Base-by-base conservation (phyloP, 2,113 vertebrate species). In the Okapia johnstoni region DNA sequence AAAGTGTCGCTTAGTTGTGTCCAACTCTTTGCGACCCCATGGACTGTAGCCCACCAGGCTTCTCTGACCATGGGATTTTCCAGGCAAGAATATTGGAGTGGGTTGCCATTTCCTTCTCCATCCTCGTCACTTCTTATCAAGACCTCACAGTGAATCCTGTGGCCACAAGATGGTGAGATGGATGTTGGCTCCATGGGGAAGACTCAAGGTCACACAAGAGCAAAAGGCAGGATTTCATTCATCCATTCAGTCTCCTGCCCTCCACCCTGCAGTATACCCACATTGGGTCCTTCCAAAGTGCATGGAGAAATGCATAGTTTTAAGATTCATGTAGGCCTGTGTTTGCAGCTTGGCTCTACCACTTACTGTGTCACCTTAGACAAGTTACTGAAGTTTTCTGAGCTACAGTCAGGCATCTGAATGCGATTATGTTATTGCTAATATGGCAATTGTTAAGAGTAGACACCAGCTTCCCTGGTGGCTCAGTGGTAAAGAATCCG, bases 91-190 rank as follows among this genome's bases (percentile, higher is more conserved):
- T n/a, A n/a, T n/a, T n/a, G n/a, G n/a, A n/a, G n/a, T n/a, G n/a
- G n/a, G n/a, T n/a, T n/a, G n/a, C n/a, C n/a, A n/a, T n/a, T n/a
- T n/a, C n/a, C n/a, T n/a, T n/a, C n/a, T n/a, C n/a, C n/a, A n/a
- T n/a, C n/a, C n/a, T n/a, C n/a, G n/a, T n/a, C 33, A 76, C 28
- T 46, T 28, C 43, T 61, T 48, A 6, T 25, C 30, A 33, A n/a
- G 54, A 85, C 33, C 26, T 54, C 66, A 70, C 79, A 57, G 55
- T 2, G 33, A 85, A 70, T 70, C 26, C 43, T 57, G 9, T 26
- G 76, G 63, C 80, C 94, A 88, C 93, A 40, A 80, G 94, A 93
- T 94, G 97, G 89, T 23, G 25, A 89, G 25, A 76, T 7, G 92
- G 86, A 91, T 48, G 50, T 23, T 6, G 8, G 30, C 54, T 40